Conservation (phyloP, 2,888 invertebrate genomes). For the Tenthredo scrophulariae region DNA sequence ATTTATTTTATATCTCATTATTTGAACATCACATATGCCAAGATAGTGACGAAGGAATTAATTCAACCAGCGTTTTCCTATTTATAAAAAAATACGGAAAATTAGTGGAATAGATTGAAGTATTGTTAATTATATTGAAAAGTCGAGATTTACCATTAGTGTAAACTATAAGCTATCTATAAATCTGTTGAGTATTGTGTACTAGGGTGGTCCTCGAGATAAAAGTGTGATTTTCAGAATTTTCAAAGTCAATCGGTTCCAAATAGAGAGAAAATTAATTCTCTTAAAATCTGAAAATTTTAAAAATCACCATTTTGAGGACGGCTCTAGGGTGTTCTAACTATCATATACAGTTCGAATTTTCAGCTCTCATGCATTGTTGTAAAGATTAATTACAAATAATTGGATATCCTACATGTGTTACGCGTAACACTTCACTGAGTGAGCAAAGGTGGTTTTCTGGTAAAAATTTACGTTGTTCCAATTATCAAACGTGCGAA, state of each 20-base stretch:
- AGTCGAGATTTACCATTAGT: background rate
- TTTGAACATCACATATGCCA: slow-evolving; percentile 1
- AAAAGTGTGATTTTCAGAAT: too few relatives aligned
- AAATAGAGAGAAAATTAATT: too few relatives aligned
- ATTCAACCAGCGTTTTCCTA: background rate
- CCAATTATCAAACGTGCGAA: slow-evolving; percentile 6
- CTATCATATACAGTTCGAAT: background rate
- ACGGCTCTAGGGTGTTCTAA: background rate
- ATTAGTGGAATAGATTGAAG: background rate
- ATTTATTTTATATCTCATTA: background rate
- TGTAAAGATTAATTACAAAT: background rate
- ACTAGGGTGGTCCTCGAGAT: too few relatives aligned
- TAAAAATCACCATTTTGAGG: too few relatives aligned
- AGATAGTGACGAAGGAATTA: slow-evolving; percentile 6
- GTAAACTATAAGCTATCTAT: slow-evolving; percentile 2
- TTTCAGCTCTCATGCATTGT: background rate
- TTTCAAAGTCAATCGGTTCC: too few relatives aligned
- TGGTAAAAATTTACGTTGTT: background rate
- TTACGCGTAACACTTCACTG: background rate
- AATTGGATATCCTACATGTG: slow-evolving; percentile 5
- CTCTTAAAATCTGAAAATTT: too few relatives aligned
- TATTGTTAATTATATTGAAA: background rate
- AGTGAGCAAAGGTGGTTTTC: slow-evolving; percentile 8
- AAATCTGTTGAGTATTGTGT: background rate
- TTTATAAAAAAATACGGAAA: background rate